Conservation (phyloP, 1,140 invertebrate species). For the Drosophila sulfurigaster region DNA sequence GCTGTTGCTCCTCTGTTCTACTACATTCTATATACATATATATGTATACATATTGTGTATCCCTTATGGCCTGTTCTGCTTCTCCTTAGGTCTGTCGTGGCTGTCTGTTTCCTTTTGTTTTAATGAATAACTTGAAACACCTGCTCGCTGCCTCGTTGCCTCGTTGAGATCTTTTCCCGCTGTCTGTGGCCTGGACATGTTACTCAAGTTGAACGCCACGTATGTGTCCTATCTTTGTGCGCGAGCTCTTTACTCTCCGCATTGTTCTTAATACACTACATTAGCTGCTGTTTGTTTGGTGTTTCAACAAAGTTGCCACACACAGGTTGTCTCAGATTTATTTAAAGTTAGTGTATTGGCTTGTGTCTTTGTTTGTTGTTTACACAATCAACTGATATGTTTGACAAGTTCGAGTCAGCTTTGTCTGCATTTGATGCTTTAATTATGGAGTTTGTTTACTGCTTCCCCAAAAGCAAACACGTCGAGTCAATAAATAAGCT, state of each 20-base stretch:
- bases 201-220: conserved; percentile 64
- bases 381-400: conserved; percentile 40
- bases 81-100: conserved; percentile 1
- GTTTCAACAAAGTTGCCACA: conserved; percentile 23
- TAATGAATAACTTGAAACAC: conserved; percentile 81
- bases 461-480: conserved; percentile 38
- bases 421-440: conserved; percentile 75
- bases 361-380: conserved; percentile 29
- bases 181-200: conserved; percentile 40
- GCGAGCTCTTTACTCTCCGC: conserved; percentile 7
- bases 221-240: conserved; percentile 70
- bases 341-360: neutral
- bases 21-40: no score
- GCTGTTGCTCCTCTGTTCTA: conserved; percentile 27
- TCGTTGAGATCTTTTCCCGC: conserved; percentile 50
- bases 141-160: conserved; percentile 66
- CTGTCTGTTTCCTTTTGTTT: conserved; percentile 68
- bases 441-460: conserved; percentile 64
- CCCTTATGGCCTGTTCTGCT: conserved; percentile 3
- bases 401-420: conserved; percentile 35
- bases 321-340: conserved; percentile 1
- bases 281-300: neutral
- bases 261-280: conserved; percentile 55
- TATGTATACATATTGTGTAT: neutral
- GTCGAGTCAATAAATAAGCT: conserved; percentile 71